phyloP scores from a whole-genome alignment of 2,797 vertebrate species.

The Paguma larvata region DNA sequence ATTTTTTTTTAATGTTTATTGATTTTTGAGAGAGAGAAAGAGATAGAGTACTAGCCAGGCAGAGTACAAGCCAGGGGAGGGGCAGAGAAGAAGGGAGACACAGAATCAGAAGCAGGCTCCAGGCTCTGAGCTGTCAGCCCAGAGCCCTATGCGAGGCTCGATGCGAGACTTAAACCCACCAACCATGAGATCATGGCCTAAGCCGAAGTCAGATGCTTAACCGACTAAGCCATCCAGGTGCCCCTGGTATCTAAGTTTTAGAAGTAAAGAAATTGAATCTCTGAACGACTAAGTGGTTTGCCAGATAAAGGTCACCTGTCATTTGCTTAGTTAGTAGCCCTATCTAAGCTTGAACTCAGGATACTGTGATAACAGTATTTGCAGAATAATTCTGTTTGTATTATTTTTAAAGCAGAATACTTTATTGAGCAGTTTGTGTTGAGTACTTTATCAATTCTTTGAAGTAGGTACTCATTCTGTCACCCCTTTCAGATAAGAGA shows the following conservation, averaged over 20 bases:
- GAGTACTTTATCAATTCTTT: slow-evolving; percentile 22
- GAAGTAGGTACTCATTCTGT: neutral
- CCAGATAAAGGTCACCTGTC: neutral
- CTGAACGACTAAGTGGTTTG: slow-evolving; percentile 26
- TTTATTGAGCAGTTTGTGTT: slow-evolving; percentile 3
- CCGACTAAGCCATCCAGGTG: too few relatives aligned
- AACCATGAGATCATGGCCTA: too few relatives aligned
- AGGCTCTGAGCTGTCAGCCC: too few relatives aligned
- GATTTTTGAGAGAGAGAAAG: too few relatives aligned
- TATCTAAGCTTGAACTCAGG: neutral
- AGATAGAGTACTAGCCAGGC: too few relatives aligned
- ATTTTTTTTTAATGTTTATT: too few relatives aligned
- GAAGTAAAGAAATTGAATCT: slow-evolving; percentile 46
- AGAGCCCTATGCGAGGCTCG: too few relatives aligned
- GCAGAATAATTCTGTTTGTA: slow-evolving; percentile 17
- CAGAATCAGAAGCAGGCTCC: too few relatives aligned
- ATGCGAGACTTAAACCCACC: too few relatives aligned
- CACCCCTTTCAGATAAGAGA: neutral
- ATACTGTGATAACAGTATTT: slow-evolving; percentile 24
- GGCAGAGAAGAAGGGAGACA: too few relatives aligned
- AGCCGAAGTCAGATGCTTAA: too few relatives aligned
- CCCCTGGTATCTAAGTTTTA: neutral
- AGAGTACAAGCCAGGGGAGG: too few relatives aligned
- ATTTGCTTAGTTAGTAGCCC: neutral
- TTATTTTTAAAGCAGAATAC: slow-evolving; percentile 43